Evolutionary conservation across 1,140 invertebrate species (phyloP).

Genomic region (Neodiprion lecontei): DNA sequence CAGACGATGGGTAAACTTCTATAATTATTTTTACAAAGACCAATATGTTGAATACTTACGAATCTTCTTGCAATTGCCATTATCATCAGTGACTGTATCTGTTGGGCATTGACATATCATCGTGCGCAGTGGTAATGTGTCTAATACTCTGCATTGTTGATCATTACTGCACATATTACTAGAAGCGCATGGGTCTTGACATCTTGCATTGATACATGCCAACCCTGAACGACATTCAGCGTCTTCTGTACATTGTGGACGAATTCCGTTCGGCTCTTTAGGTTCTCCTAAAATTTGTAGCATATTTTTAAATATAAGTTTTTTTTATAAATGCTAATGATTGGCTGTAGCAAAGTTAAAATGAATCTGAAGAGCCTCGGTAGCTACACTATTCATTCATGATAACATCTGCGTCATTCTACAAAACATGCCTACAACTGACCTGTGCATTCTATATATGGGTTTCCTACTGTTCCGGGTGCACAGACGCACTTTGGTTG

Average conservation of each 20-base stretch:
- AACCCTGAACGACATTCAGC: constrained; percentile 75
- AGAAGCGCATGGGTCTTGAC: constrained; percentile 77
- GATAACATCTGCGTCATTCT: too few relatives aligned
- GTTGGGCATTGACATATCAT: constrained; percentile 83
- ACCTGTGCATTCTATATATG: constrained; percentile 75
- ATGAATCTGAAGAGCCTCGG: too few relatives aligned
- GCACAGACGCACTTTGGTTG: constrained; percentile 81
- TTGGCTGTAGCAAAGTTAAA: too few relatives aligned
- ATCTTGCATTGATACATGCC: constrained; percentile 79
- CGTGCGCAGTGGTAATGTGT: constrained; percentile 79
- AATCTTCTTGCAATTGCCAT: constrained; percentile 70
- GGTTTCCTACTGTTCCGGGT: constrained; percentile 77
- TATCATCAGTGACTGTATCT: constrained; percentile 70
- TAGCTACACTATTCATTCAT: too few relatives aligned
- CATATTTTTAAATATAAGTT: background rate
- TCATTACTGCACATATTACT: constrained; percentile 74
- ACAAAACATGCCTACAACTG: constrained; percentile 37
- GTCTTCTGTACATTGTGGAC: constrained; percentile 75
- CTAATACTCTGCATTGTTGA: constrained; percentile 79
- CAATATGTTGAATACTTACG: constrained; percentile 42
- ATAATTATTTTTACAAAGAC: too few relatives aligned
- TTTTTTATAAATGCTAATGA: background rate
- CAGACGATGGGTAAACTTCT: background rate
- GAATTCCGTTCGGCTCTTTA: constrained; percentile 31
- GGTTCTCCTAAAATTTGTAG: constrained; percentile 3